phyloP scores from a whole-genome alignment of 30 jellyfish, hydroid and myxozoan genomes.

The Hydra vulgaris region DNA sequence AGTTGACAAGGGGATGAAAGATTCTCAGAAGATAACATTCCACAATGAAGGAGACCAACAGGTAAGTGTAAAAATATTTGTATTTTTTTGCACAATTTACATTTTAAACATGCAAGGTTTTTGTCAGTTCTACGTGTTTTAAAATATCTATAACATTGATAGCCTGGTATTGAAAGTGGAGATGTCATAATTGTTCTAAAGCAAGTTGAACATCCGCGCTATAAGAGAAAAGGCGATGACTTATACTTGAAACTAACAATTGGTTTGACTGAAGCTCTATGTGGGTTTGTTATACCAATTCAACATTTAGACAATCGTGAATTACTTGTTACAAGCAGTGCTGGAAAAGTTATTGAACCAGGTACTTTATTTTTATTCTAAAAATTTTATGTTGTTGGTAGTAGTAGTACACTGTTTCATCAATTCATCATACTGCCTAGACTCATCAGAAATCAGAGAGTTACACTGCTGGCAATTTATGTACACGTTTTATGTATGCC shows the following conservation, averaged over 20 bases:
- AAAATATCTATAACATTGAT: too few relatives aligned
- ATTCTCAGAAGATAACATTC: constrained; percentile 68
- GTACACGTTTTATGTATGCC: too few relatives aligned
- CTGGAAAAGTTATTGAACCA: constrained; percentile 92
- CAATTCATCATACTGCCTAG: too few relatives aligned
- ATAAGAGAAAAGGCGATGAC: constrained; percentile 77
- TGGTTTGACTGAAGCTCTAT: constrained; percentile 82
- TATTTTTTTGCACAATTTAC: too few relatives aligned
- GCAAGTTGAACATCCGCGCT: constrained; percentile 64
- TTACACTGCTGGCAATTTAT: too few relatives aligned
- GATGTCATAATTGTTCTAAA: constrained; percentile 78
- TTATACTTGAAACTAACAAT: constrained; percentile 53
- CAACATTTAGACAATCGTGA: constrained; percentile 91
- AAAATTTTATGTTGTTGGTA: neutral
- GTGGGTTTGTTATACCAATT: constrained; percentile 92
- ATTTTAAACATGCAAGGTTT: too few relatives aligned
- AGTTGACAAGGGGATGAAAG: constrained; percentile 93
- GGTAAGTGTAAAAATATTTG: constrained; percentile 31
- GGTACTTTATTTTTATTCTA: too few relatives aligned
- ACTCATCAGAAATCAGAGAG: too few relatives aligned
- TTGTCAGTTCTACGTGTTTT: too few relatives aligned
- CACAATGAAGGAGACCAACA: constrained; percentile 98
- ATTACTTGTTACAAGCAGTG: constrained; percentile 49
- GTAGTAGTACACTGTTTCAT: neutral
- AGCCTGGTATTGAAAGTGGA: constrained; percentile 97